A percentile compares a stretch with the other conserved stretches of the same genome.
These are phyloP conservation scores for Argyrosomus regius DNA, from an alignment of 2,797 vertebrate species.

Conservation along the genomic window DNA sequence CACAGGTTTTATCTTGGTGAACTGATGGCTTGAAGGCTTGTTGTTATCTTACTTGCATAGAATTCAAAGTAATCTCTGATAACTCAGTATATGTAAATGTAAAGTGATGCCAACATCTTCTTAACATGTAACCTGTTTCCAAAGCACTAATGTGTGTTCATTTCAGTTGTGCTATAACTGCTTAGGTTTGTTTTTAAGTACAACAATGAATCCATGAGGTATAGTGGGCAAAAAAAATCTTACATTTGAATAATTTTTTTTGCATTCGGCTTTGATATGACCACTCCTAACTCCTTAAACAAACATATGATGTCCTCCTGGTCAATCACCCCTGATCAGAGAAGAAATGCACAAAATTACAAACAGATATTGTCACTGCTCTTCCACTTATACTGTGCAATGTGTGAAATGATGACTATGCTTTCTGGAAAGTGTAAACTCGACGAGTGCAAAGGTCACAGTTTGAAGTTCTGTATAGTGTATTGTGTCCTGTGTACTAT, in stretches of 20 bases:
- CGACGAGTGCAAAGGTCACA: constrained; percentile 38
- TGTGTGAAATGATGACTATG: not conserved
- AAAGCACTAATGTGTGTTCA: not conserved
- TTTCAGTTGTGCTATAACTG: not conserved
- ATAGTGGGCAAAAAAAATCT: constrained; percentile 66
- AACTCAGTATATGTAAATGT: not conserved
- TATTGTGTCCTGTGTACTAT: constrained; percentile 32
- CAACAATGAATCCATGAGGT: constrained; percentile 38
- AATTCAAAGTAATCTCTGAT: no score
- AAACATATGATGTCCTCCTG: constrained; percentile 86
- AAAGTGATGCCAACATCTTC: not conserved
- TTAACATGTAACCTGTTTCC: not conserved
- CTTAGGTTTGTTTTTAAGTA: constrained; percentile 18
- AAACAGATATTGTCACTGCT: constrained; percentile 51
- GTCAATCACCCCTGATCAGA: constrained; percentile 85
- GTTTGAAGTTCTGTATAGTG: not conserved
- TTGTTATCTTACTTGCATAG: not conserved
- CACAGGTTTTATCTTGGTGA: not conserved
- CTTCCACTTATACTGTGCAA: constrained; percentile 2
- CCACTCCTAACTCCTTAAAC: constrained; percentile 87
- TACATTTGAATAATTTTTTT: constrained; percentile 88
- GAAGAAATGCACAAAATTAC: constrained; percentile 78
- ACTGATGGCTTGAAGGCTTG: not conserved
- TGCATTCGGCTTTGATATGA: constrained; percentile 84
- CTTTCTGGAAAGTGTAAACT: constrained; percentile 5